Base-by-base conservation (phyloP, 1,140 invertebrate species). In the Rhopalosiphum padi region DNA sequence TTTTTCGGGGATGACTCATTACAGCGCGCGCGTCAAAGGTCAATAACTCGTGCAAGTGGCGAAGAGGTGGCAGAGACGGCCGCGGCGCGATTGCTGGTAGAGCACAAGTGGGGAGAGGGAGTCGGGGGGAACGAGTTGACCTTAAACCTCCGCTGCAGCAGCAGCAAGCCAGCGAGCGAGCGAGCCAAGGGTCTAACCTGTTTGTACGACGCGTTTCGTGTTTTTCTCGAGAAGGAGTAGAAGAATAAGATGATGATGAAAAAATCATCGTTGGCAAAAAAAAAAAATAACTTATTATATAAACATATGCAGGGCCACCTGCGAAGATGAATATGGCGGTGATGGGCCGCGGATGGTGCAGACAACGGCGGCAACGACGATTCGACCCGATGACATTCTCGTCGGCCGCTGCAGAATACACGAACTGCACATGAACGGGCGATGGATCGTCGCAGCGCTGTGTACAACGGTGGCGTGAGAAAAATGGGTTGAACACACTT, bases 171-270 rank as follows among this genome's bases (percentile, higher is more conserved):
- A 37, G 37, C 37, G 55, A 60, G 8, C 60, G 15, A 68, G 30
- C 30, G 37, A 93, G 77, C 48, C 91, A 93, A 93, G 91, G 91
- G 91, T 85, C 48, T 48, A 41, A 92, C 91, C 91, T 51, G 91
- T 92, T 92, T 92, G 46, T 35, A 46, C 48, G n/a, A 48, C 82
- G 23, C n/a, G n/a, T 93, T 86, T 85, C 48, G 35, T 41, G 35
- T 86, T 86, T 93, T 55, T 86, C 82, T 83, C 46, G 4, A 11
- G 60, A 60, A 55, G 30, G 60, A 41, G 4, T 15, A 90, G 18
- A 60, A 89, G 15, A 43, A 82, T 15, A 87, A 37, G n/a, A 55
- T 5, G 25, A 41, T 21, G 30, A 55, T 77, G 18, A 77, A 91
- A 82, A 83, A 91, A 91, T 25, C 21, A 51, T 8, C 82, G n/a